Evolutionary conservation across 2,113 vertebrate genomes (phyloP).

Genomic region (pig (Sus scrofa)): DNA sequence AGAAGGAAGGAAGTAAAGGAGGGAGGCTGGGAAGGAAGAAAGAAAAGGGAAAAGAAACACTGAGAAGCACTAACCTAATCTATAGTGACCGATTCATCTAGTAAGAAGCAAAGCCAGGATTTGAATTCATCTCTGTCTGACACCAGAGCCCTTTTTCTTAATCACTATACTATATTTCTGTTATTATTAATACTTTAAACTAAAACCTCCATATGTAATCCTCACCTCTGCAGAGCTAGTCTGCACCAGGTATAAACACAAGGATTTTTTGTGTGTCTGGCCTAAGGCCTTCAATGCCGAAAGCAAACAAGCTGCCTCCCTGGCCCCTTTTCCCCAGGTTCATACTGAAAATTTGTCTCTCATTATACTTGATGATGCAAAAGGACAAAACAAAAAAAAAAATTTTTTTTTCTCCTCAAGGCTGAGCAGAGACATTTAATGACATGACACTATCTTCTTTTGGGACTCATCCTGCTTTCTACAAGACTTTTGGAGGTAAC

Average conservation of each 20-base stretch:
- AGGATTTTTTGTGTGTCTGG: background rate
- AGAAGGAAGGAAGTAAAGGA: background rate
- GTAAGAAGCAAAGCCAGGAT: background rate
- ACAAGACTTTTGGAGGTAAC: background rate
- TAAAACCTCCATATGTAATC: background rate
- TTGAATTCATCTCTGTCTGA: background rate
- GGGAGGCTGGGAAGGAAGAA: background rate
- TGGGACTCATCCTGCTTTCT: background rate
- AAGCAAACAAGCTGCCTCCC: background rate
- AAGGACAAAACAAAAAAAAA: background rate
- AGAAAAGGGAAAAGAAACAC: background rate
- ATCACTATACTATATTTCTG: background rate
- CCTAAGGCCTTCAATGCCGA: background rate
- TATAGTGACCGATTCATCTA: background rate
- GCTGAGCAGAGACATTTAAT: background rate
- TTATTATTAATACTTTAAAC: constrained; percentile 27
- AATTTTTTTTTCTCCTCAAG: background rate
- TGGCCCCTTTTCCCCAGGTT: background rate
- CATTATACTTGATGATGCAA: background rate
- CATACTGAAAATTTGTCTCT: background rate
- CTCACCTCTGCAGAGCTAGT: background rate
- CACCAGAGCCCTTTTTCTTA: constrained; percentile 7
- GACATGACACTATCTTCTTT: background rate
- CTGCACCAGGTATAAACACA: background rate
- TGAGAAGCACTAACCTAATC: constrained; percentile 14